Conservation (phyloP, 2,888 invertebrate genomes). For the Autographa pulchrina region DNA sequence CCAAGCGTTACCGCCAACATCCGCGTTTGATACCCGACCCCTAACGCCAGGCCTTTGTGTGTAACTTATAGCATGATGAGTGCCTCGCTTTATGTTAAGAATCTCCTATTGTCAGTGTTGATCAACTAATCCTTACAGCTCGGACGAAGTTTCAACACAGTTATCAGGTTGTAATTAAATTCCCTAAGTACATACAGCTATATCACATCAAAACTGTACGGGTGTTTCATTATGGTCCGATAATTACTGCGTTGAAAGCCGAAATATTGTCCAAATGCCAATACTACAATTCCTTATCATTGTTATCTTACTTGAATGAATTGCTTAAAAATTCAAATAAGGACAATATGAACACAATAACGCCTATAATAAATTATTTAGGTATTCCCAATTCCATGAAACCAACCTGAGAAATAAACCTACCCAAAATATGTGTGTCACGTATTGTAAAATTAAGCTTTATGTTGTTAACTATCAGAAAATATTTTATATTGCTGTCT, state of each 20-base stretch:
- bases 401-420: constrained; percentile 16
- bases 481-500: constrained; percentile 61
- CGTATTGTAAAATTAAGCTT: constrained; percentile 65
- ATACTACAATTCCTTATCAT: constrained; percentile 13
- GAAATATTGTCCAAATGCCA: constrained; percentile 40
- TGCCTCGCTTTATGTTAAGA: constrained; percentile 69
- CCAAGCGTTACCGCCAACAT: constrained; percentile 70
- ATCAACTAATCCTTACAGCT: constrained; percentile 49
- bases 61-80: constrained; percentile 87
- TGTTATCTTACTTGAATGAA: constrained; percentile 11
- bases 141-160: constrained; percentile 39
- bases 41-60: constrained; percentile 86
- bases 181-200: neutral
- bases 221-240: neutral
- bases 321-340: neutral
- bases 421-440: constrained; percentile 30
- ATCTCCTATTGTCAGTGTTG: constrained; percentile 51
- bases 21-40: constrained; percentile 74
- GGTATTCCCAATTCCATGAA: constrained; percentile 24
- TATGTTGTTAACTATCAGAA: constrained; percentile 74
- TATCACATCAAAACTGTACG: constrained; percentile 8
- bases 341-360: neutral
- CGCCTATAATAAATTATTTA: constrained; percentile 8
- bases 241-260: constrained; percentile 1
- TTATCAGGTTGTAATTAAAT: constrained; percentile 1